phyloP scores from a whole-genome alignment of 1,140 invertebrate species.

The Bombus vancouverensis region DNA sequence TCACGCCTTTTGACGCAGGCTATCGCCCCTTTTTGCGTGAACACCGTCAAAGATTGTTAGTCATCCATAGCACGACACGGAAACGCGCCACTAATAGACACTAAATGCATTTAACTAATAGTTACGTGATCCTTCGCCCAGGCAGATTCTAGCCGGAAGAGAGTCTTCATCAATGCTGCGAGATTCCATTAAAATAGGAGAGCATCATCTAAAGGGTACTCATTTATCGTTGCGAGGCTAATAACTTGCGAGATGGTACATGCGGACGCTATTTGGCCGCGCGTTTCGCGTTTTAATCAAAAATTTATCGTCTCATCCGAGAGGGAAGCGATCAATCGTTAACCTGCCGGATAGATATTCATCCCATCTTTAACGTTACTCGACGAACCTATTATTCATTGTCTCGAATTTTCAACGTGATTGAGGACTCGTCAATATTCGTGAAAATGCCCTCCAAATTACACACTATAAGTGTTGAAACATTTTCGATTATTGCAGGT shows the following conservation, averaged over 20 bases:
- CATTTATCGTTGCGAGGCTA: slow-evolving; percentile 58
- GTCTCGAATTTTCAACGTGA: background rate
- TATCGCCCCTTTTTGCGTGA: slow-evolving; percentile 33
- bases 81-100: slow-evolving; percentile 62
- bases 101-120: slow-evolving; percentile 64
- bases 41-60: slow-evolving; percentile 43
- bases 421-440: background rate
- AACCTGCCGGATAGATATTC: background rate
- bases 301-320: slow-evolving; percentile 14
- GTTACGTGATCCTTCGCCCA: slow-evolving; percentile 48
- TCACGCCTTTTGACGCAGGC: slow-evolving; percentile 34
- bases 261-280: slow-evolving; percentile 33
- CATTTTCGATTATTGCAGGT: too few species aligned
- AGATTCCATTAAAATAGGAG: slow-evolving; percentile 63
- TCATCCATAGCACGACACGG: slow-evolving; percentile 13
- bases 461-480: too few species aligned
- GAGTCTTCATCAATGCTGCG: slow-evolving; percentile 64
- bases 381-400: background rate
- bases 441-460: background rate
- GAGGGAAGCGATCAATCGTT: background rate
- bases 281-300: slow-evolving; percentile 26
- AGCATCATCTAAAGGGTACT: slow-evolving; percentile 53
- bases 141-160: slow-evolving; percentile 36
- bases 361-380: background rate
- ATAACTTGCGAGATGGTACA: slow-evolving; percentile 47